A percentile compares a stretch with the other conserved stretches of the same genome.
phyloP scores from a whole-genome alignment of 2,888 invertebrate genomes.

The Plagiodera versicolora region DNA sequence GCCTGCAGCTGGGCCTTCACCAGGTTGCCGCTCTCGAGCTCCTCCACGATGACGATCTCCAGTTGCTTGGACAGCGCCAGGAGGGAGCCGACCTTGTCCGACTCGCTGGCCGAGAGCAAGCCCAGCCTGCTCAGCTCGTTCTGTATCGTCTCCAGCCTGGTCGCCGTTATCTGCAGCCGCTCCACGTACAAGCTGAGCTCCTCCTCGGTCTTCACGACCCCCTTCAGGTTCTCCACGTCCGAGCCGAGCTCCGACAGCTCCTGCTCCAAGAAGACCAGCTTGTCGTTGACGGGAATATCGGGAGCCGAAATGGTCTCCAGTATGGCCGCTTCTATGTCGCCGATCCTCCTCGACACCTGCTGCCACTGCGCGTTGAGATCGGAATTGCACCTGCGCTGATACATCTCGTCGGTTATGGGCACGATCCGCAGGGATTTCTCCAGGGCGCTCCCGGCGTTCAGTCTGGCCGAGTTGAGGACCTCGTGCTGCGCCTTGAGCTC shows the following conservation, averaged over 20 bases:
- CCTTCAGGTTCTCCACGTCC: slow-evolving; percentile 71
- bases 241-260: slow-evolving; percentile 74
- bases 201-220: slow-evolving; percentile 80
- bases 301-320: slow-evolving; percentile 73
- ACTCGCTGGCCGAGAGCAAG: slow-evolving; percentile 71
- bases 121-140: slow-evolving; percentile 78
- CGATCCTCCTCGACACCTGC: slow-evolving; percentile 65
- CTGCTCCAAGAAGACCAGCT: slow-evolving; percentile 72
- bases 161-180: slow-evolving; percentile 74
- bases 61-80: slow-evolving; percentile 71
- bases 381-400: slow-evolving; percentile 76
- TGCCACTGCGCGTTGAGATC: slow-evolving; percentile 80
- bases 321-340: slow-evolving; percentile 67
- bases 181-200: slow-evolving; percentile 81
- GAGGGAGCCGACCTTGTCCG: slow-evolving; percentile 75
- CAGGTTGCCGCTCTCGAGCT: slow-evolving; percentile 72
- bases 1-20: slow-evolving; percentile 75
- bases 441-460: slow-evolving; percentile 72
- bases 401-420: slow-evolving; percentile 81
- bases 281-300: slow-evolving; percentile 74
- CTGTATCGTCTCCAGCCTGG: slow-evolving; percentile 75
- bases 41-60: slow-evolving; percentile 73
- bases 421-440: slow-evolving; percentile 78
- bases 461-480: slow-evolving; percentile 75
- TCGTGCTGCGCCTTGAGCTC: slow-evolving; percentile 87